Evolutionary conservation across 2,888 invertebrate genomes (phyloP), one percentile per base, ranked within the genome.

Genomic region (Oeneis ivallda): DNA sequence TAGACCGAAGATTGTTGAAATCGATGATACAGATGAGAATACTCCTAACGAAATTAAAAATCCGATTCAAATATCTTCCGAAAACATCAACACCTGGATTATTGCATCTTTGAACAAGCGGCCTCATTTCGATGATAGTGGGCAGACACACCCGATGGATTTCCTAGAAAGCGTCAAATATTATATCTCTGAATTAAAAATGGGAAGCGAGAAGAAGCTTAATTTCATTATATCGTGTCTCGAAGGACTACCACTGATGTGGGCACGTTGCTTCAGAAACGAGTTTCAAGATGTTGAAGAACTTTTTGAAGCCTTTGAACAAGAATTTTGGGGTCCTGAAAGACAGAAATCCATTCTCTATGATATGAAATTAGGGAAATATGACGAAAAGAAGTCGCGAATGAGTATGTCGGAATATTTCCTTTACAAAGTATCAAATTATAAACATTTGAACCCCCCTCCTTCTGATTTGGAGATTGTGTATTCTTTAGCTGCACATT

Each of bases 321-420:
- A 88, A 71, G 92, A 92, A 66, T 92, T 89, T 73, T 92, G 92
- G 92, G 89, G 92, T 3, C 78, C 84, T 1, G 91, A 90, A 37
- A 77, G 89, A 62, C 92, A 92, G 71, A 92, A 91, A 67, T 79
- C 89, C 9, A 89, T 89, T 32, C 75, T 92, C 8, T 92, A 89
- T 70, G 92, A 92, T 67, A 81, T 92, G 81, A 92, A 92, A 73
- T 75, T 92, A 50, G 92, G 92, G 49, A 92, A 92, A 75, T 91
- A 89, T 68, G 87, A 90, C 52, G 89, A 86, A 43, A 72, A 72
- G 2, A 83, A 78, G 67, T 76, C 86, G 7, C 77, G 85, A 26
- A 83, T 86, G 80, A 86, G 82, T 70, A 91, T 92, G 89, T 89
- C 92, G 1, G 91, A 92, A 74, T 92, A 92, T 74, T 92, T 90